A percentile compares a stretch with the other conserved stretches of the same genome.
These are phyloP conservation scores for Budorcas taxicolor DNA, from an alignment of 2,113 vertebrate genomes.

Conservation along the genomic window DNA sequence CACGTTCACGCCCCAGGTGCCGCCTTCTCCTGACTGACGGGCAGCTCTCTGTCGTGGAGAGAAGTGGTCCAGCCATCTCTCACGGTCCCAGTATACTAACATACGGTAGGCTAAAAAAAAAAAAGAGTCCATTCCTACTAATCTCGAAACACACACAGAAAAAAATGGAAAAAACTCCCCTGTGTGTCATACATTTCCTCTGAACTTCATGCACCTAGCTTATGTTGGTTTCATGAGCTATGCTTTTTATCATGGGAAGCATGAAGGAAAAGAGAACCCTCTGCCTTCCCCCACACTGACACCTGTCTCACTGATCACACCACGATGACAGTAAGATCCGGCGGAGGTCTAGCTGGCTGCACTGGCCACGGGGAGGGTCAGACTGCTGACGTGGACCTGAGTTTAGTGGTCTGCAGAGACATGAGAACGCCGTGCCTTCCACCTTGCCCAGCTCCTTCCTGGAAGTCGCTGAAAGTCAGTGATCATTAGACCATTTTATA, in stretches of 20 bases:
- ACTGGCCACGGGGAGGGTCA: constrained; percentile 58
- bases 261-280: background rate
- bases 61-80: constrained; percentile 73
- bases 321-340: constrained; percentile 52
- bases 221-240: constrained; percentile 8
- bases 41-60: constrained; percentile 17
- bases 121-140: constrained; percentile 21
- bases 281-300: background rate
- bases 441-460: constrained; percentile 45
- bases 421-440: constrained; percentile 36
- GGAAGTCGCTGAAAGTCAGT: constrained; percentile 72
- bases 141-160: constrained; percentile 47
- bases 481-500: constrained; percentile 56
- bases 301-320: constrained; percentile 56
- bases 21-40: background rate
- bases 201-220: constrained; percentile 48
- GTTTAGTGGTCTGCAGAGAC: constrained; percentile 75
- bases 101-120: background rate
- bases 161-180: constrained; percentile 11
- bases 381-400: constrained; percentile 75
- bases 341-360: constrained; percentile 30
- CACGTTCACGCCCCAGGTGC: constrained; percentile 41
- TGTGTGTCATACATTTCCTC: background rate
- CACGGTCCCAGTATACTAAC: constrained; percentile 43
- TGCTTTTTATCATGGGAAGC: constrained; percentile 43